Percentiles rank a stretch among this genome's conserved stretches.
Evolutionary conservation across 1,140 invertebrate genomes (phyloP).

Genomic region (Heliconius himera): DNA sequence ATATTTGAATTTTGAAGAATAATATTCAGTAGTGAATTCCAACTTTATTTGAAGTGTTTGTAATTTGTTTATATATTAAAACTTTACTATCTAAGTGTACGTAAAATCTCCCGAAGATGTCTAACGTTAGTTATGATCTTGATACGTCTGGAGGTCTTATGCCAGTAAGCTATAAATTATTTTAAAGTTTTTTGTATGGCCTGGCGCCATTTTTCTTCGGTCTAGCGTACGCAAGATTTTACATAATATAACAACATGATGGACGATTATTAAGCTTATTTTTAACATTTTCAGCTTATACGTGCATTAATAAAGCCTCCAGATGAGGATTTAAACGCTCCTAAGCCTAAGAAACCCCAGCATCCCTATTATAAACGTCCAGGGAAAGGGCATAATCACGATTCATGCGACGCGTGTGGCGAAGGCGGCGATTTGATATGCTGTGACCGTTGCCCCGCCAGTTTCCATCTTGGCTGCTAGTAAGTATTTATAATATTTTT

Average conservation of each 20-base stretch:
- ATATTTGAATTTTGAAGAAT: conserved; percentile 14
- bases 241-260: background rate
- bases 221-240: background rate
- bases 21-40: conserved; percentile 3
- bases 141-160: conserved; percentile 78
- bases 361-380: conserved; percentile 93
- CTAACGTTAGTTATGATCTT: conserved; percentile 75
- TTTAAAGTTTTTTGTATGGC: conserved; percentile 2
- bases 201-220: conserved; percentile 28
- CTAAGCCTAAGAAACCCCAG: conserved; percentile 85
- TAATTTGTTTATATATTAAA: conserved; percentile 15
- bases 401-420: conserved; percentile 94
- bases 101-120: conserved; percentile 51
- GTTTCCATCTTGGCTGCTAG: conserved; percentile 97
- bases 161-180: conserved; percentile 61
- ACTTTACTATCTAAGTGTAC: background rate
- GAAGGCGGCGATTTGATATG: conserved; percentile 98
- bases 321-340: conserved; percentile 86
- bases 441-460: conserved; percentile 96
- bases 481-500: conserved; percentile 80
- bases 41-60: background rate
- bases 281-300: conserved; percentile 87
- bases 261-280: background rate
- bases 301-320: conserved; percentile 93
- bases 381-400: conserved; percentile 95